Base-by-base conservation (phyloP, 2,113 vertebrate species). In the Macrotus californicus region DNA sequence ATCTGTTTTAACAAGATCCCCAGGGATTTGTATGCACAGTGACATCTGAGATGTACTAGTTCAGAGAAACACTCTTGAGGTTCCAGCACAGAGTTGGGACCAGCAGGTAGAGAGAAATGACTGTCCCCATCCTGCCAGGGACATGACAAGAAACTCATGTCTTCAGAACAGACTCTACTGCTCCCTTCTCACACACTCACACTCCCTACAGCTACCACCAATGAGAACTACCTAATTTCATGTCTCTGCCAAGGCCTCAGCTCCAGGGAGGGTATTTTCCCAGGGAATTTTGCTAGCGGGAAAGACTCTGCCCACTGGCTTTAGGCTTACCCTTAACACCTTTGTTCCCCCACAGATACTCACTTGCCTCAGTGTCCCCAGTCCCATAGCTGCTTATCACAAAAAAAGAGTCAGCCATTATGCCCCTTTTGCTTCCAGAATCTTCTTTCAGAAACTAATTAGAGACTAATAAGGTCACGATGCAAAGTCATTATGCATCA, bases 401-500 rank as follows among this genome's bases (percentile, higher is more conserved):
- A n/a, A n/a, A n/a, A n/a, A n/a, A n/a, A n/a, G n/a, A n/a, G n/a
- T 16, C 39, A 41, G n/a, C 48, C 22, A 52, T 76, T 61, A 43
- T 1, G 19, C 18, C 41, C 36, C 26, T 61, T 89, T 43, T 9
- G 59, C 52, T 90, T 41, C 67, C n/a, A 69, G 61, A 96, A 59
- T 80, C 79, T 80, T 69, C 43, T 81, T 92, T 66, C 52, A 87
- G 80, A 76, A 64, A 52, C 29, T 79, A 16, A 73, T 85, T 43
- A 87, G 83, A 96, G 75, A 87, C 48, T 59, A 50, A 56, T 61
- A 92, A 77, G 89, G 4, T 67, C 16, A 41, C 12, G 24, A 84
- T 54, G 85, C 56, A 43, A 89, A 80, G 69, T 80, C 67, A 56
- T 89, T 82, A 50, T 87, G 87, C 50, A 91, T 72, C 52, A 67